These are phyloP conservation scores for Serrognathus titanus DNA, from an alignment of 2,888 invertebrate species.

Conservation along the genomic window DNA sequence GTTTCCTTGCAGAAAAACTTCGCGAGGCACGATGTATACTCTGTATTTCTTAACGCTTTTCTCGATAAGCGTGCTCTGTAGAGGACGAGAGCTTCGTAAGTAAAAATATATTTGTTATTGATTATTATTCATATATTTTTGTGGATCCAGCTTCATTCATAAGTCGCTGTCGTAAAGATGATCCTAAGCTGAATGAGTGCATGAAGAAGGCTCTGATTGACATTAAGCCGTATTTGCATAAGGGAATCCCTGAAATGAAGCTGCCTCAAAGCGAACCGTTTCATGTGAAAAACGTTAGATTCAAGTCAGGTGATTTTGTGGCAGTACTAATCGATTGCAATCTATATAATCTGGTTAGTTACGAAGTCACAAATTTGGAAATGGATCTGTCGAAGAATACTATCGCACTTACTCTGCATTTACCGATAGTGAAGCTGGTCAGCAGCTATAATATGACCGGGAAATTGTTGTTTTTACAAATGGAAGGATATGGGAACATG, in stretches of 20 bases:
- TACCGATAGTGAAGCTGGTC: slow-evolving; percentile 38
- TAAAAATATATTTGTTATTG: no score
- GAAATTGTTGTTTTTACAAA: slow-evolving; percentile 47
- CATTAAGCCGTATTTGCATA: slow-evolving; percentile 43
- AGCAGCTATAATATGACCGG: slow-evolving; percentile 48
- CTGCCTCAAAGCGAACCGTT: slow-evolving; percentile 50
- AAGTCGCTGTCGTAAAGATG: slow-evolving; percentile 46
- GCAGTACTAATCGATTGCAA: slow-evolving; percentile 32
- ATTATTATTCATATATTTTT: no score
- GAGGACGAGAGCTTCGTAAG: no score
- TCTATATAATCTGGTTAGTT: slow-evolving; percentile 52
- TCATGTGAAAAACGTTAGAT: slow-evolving; percentile 43
- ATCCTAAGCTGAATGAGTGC: slow-evolving; percentile 49
- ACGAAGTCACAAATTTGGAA: slow-evolving; percentile 36
- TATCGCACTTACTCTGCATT: slow-evolving; percentile 37
- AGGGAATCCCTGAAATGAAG: slow-evolving; percentile 46
- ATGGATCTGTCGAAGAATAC: slow-evolving; percentile 44
- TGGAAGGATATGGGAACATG: slow-evolving; percentile 48
- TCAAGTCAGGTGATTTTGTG: slow-evolving; percentile 27
- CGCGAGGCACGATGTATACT: no score
- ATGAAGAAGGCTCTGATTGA: slow-evolving; percentile 43
- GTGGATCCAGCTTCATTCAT: slow-evolving; percentile 42
- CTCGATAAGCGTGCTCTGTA: no score
- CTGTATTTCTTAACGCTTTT: no score
- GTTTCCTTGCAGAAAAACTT: no score